Base-by-base conservation (phyloP, 2,797 vertebrate genomes). In the Euthynnus affinis region DNA sequence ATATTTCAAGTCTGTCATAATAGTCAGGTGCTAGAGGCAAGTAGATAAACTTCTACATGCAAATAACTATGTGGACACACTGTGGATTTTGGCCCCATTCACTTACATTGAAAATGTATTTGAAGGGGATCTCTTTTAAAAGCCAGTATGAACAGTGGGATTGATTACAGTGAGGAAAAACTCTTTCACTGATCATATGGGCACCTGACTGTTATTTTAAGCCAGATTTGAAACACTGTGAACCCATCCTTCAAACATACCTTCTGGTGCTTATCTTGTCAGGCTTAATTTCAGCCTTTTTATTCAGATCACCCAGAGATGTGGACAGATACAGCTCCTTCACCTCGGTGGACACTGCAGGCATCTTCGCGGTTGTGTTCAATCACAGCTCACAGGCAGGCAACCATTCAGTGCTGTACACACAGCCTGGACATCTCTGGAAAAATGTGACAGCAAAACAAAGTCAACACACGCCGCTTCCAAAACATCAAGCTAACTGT, bases 291-390 rank as follows among this genome's bases (percentile, higher is more conserved):
- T 99, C 98, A 79, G 97, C 97, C 89, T 97, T 99, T 92, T 97
- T 99, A 79, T 99, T 99, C 78, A 99, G 97, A 51, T 99, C 98
- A 74, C 97, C 96, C 86, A 99, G 81, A 65, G 97, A 99, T 34
- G 97, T 96, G 85, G 96, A 97, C 83, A 99, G 94, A 83, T 99
- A 98, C 4, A 99, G 94, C 71, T 98, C 97, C 92, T 98, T 99
- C 89, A 96, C 95, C 82, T 96, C 96, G 5, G 96, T 96, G 64
- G 97, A 96, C 69, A 98, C 96, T 13, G 96, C 96, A 93, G 98
- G 98, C 98, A 99, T 99, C 80, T 94, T 95, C 48, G 76, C 81
- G 14, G 68, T 20, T 71, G 78, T 67, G 68, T 89, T 89, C 27
- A 62, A 66, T 89, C 83, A 76, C 44, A 88, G 76, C 66, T 88